Evolutionary conservation across 2,888 invertebrate species (phyloP).

Genomic region (Dendrolimus houi): DNA sequence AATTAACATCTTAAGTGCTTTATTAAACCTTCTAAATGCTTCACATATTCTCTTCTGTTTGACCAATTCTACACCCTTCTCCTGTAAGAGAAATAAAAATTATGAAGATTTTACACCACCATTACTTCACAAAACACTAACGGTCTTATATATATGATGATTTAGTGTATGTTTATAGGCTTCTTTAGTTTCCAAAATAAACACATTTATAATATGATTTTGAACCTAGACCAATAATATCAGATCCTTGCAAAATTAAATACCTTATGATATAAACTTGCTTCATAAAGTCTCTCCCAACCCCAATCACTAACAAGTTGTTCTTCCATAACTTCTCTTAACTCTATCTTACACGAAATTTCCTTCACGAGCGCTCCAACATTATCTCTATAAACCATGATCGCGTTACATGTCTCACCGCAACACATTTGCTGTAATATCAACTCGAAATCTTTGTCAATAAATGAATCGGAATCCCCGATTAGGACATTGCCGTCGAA

Average conservation of each 20-base stretch:
- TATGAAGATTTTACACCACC: no score
- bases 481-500: conserved; percentile 65
- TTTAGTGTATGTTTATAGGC: no score
- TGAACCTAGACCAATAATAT: no score
- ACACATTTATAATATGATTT: no score
- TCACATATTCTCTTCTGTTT: conserved; percentile 77
- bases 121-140: no score
- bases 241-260: not conserved
- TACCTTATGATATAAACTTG: conserved; percentile 69
- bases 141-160: no score
- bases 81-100: conserved; percentile 21
- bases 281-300: conserved; percentile 67
- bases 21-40: conserved; percentile 84
- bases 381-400: conserved; percentile 43
- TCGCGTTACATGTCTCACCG: conserved; percentile 56
- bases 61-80: conserved; percentile 79
- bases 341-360: conserved; percentile 54
- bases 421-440: conserved; percentile 71
- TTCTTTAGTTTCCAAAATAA: no score
- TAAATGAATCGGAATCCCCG: conserved; percentile 59
- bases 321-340: conserved; percentile 56
- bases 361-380: conserved; percentile 35
- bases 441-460: conserved; percentile 73
- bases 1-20: conserved; percentile 83
- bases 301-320: conserved; percentile 75